Conservation (phyloP, 1,140 invertebrate genomes). For the Babylonia areolata region DNA sequence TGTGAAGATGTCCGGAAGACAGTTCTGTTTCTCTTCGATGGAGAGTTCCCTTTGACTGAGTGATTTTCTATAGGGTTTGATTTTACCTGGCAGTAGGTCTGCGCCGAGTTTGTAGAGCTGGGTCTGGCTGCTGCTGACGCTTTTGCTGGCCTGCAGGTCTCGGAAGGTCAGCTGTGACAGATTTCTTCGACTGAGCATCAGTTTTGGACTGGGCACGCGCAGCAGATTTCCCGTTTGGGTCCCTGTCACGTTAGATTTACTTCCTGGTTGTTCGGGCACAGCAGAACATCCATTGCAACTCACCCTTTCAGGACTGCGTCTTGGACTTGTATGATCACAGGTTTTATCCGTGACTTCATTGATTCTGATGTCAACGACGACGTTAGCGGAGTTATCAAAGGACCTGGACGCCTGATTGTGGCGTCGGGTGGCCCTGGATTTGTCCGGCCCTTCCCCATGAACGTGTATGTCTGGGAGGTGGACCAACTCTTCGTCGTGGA, state of each 20-base stretch:
- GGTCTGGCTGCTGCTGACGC: neutral
- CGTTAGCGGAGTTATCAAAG: neutral
- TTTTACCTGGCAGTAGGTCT: neutral
- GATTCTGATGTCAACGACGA: neutral
- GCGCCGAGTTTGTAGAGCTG: no score
- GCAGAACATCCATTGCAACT: neutral
- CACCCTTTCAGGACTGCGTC: neutral
- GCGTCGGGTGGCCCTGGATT: neutral
- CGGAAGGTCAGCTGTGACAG: neutral
- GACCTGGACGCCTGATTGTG: neutral
- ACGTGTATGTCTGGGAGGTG: neutral
- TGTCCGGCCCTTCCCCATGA: neutral
- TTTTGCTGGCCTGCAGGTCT: neutral
- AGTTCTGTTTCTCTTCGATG: slow-evolving; percentile 1
- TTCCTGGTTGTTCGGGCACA: neutral
- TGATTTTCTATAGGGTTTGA: neutral
- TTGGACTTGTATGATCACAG: no score
- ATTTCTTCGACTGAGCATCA: neutral
- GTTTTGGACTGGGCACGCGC: neutral
- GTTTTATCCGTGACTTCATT: neutral
- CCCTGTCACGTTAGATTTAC: neutral
- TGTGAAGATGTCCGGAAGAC: neutral
- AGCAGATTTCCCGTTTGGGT: neutral
- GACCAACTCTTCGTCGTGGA: neutral
- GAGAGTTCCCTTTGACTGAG: slow-evolving; percentile 26